These are phyloP conservation scores for Apogon talboti DNA, from an alignment of 2,797 vertebrate species.

Conservation along the genomic window DNA sequence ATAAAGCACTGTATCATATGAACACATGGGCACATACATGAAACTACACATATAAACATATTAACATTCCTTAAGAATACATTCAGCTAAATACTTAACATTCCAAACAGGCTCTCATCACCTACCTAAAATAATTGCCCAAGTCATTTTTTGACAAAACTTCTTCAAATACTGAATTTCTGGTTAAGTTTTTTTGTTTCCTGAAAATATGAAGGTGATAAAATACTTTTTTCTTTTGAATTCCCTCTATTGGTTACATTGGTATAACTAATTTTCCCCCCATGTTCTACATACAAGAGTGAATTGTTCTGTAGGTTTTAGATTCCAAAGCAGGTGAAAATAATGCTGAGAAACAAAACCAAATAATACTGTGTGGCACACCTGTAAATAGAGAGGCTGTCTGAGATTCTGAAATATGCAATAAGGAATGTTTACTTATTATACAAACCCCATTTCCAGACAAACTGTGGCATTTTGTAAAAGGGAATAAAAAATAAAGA, in stretches of 20 bases:
- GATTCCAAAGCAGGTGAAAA: slow-evolving; percentile 30
- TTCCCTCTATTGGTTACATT: slow-evolving; percentile 20
- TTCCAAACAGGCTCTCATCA: background rate
- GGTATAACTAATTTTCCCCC: slow-evolving; percentile 2
- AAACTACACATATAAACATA: slow-evolving; percentile 30
- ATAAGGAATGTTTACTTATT: slow-evolving; percentile 50
- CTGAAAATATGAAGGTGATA: no score
- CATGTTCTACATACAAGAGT: slow-evolving; percentile 1
- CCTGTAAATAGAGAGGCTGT: background rate
- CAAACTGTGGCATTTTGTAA: no score
- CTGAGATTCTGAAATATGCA: slow-evolving; percentile 8
- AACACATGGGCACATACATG: slow-evolving; percentile 33
- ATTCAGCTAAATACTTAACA: slow-evolving; percentile 50
- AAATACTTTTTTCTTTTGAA: slow-evolving; percentile 23
- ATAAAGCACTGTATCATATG: slow-evolving; percentile 25
- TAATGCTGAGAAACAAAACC: slow-evolving; percentile 12
- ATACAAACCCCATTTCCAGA: no score
- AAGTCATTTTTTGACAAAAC: no score
- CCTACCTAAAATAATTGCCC: no score
- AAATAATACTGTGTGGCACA: slow-evolving; percentile 1
- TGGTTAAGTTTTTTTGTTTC: no score
- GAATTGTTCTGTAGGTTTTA: slow-evolving; percentile 7
- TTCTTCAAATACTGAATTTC: no score
- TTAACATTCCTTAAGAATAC: slow-evolving; percentile 56
- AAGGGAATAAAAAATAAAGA: no score